These are phyloP conservation scores for Collichthys lucidus DNA, from an alignment of 2,113 vertebrate genomes.

Conservation along the genomic window DNA sequence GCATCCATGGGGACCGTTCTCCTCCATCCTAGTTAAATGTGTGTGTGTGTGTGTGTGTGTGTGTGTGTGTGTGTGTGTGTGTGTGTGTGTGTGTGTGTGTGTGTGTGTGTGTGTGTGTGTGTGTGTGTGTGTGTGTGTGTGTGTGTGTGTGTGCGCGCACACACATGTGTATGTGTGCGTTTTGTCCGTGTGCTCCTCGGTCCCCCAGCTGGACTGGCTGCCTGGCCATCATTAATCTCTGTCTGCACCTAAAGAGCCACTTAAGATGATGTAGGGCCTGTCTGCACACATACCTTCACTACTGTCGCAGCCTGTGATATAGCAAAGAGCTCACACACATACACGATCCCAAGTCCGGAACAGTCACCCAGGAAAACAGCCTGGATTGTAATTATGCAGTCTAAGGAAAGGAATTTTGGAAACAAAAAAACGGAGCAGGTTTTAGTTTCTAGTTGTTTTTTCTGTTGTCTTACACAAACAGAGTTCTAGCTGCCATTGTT, in stretches of 20 bases:
- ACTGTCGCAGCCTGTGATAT: slow-evolving; percentile 74
- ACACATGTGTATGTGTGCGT: slow-evolving; percentile 40
- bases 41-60: not conserved
- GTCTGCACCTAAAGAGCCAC: slow-evolving; percentile 87
- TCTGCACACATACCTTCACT: slow-evolving; percentile 84
- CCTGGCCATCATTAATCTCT: slow-evolving; percentile 84
- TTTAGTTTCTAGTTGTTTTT: not conserved
- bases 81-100: slow-evolving; percentile 43
- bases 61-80: slow-evolving; percentile 34
- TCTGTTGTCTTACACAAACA: not conserved
- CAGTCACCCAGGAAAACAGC: slow-evolving; percentile 13
- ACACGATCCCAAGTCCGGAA: slow-evolving; percentile 21
- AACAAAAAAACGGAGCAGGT: not conserved
- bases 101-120: slow-evolving; percentile 14
- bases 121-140: slow-evolving; percentile 35
- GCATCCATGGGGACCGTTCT: slow-evolving; percentile 56
- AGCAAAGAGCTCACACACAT: slow-evolving; percentile 54
- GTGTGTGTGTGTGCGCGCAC: slow-evolving; percentile 37
- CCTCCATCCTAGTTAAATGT: slow-evolving; percentile 47
- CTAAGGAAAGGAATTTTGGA: not conserved
- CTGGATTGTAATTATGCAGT: slow-evolving; percentile 16
- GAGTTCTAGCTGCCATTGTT: not conserved
- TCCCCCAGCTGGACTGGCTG: slow-evolving; percentile 82
- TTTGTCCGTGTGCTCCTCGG: slow-evolving; percentile 77
- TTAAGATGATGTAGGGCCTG: slow-evolving; percentile 88